Evolutionary conservation across 2,888 invertebrate species (phyloP).

Genomic region (Apamea sordens): DNA sequence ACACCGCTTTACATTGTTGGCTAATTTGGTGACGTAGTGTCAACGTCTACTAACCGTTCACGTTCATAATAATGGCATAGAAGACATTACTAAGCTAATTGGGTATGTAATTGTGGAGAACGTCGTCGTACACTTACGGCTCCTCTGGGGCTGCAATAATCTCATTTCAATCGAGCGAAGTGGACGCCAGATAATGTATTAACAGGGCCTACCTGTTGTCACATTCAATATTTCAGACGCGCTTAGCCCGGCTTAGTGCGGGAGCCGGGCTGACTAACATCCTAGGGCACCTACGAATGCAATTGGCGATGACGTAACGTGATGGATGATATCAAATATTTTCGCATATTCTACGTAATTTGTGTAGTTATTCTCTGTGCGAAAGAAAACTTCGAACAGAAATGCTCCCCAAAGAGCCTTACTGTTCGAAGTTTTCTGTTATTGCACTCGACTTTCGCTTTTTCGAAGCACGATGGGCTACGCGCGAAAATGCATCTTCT

Average conservation of each 20-base stretch:
- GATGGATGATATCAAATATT: not conserved
- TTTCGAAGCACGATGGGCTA: not conserved
- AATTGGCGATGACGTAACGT: not conserved
- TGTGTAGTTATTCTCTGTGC: not conserved
- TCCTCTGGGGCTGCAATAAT: conserved; percentile 28
- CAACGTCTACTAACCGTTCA: not conserved
- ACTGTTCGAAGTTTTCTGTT: not conserved
- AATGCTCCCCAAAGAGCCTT: too few relatives aligned
- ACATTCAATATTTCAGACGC: conserved; percentile 38
- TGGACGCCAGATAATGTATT: conserved; percentile 16
- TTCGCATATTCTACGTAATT: not conserved
- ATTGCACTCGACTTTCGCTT: not conserved
- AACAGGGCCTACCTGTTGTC: conserved; percentile 42
- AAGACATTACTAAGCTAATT: conserved; percentile 11
- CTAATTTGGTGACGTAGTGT: conserved; percentile 17
- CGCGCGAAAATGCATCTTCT: not conserved
- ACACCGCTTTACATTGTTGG: conserved; percentile 15
- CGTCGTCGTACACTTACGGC: conserved; percentile 2
- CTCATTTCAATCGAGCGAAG: conserved; percentile 34
- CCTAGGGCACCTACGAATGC: not conserved
- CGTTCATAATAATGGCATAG: conserved; percentile 12
- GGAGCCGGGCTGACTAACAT: not conserved
- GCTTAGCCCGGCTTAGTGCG: conserved; percentile 32
- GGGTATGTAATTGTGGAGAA: conserved; percentile 1
- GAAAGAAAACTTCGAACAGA: too few relatives aligned